Evolutionary conservation across 2,797 vertebrate species (phyloP).

Genomic region (Oryzias sinensis): DNA sequence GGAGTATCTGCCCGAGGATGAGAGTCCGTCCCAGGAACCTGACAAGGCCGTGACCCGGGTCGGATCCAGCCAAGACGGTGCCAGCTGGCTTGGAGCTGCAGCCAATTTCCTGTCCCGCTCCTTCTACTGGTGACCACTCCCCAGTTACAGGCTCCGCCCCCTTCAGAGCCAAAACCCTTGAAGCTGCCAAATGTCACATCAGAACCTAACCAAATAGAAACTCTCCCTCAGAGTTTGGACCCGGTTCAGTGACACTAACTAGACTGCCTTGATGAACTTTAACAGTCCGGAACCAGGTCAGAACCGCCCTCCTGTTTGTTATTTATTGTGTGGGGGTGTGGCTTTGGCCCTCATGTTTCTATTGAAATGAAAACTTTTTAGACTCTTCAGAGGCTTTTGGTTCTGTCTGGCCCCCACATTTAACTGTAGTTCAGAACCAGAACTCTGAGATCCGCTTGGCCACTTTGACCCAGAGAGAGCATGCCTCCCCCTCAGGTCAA

Average conservation of each 20-base stretch:
- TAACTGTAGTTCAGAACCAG: background rate
- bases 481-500: too few species aligned
- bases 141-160: background rate
- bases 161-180: constrained; percentile 65
- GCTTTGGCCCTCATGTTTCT: too few species aligned
- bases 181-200: constrained; percentile 46
- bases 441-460: background rate
- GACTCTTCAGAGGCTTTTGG: background rate
- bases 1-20: constrained; percentile 90
- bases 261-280: too few species aligned
- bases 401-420: background rate
- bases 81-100: constrained; percentile 85
- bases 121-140: constrained; percentile 88
- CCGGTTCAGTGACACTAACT: background rate
- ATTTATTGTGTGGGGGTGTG: too few species aligned
- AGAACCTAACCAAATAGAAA: background rate
- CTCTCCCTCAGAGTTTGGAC: too few species aligned
- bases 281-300: too few species aligned
- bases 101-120: constrained; percentile 93
- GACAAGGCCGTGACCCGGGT: constrained; percentile 83
- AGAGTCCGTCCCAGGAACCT: constrained; percentile 87
- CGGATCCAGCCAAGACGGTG: constrained; percentile 35
- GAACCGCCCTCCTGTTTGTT: too few species aligned
- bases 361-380: background rate
- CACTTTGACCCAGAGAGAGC: too few species aligned